phyloP scores from a whole-genome alignment of 2,113 vertebrate genomes.

The Clarias magur region DNA sequence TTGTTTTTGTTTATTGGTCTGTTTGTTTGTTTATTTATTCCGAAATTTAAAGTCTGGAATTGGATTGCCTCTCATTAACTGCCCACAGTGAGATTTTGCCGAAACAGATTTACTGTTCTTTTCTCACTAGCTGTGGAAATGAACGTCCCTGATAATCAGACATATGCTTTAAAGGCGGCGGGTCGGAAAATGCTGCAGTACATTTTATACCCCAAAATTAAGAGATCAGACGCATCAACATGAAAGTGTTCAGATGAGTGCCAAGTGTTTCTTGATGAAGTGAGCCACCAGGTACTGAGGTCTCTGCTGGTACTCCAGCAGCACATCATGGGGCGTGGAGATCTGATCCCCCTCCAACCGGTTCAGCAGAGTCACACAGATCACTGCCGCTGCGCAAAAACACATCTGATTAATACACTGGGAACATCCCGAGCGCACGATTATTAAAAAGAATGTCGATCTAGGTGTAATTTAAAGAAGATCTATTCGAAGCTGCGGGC shows the following conservation, averaged over 20 bases:
- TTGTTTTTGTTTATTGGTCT: background rate
- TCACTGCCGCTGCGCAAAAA: conserved; percentile 77
- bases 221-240: background rate
- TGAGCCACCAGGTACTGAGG: conserved; percentile 80
- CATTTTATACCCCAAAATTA: background rate
- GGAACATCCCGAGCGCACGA: background rate
- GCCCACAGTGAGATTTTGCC: background rate
- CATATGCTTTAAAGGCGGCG: background rate
- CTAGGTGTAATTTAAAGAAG: background rate
- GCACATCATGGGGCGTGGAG: conserved; percentile 73
- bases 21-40: background rate
- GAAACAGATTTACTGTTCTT: background rate
- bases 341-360: conserved; percentile 86
- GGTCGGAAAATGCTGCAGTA: background rate
- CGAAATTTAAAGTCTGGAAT: too few species aligned
- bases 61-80: background rate
- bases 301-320: conserved; percentile 79
- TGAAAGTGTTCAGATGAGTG: conserved; percentile 52
- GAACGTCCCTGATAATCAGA: background rate
- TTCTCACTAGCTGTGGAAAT: background rate
- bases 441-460: background rate
- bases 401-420: conserved; percentile 23
- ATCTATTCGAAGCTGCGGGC: background rate
- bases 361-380: conserved; percentile 82
- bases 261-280: conserved; percentile 81